These are phyloP conservation scores for Poicephalus meyeri DNA, from an alignment of 2,113 vertebrate genomes.

Conservation along the genomic window DNA sequence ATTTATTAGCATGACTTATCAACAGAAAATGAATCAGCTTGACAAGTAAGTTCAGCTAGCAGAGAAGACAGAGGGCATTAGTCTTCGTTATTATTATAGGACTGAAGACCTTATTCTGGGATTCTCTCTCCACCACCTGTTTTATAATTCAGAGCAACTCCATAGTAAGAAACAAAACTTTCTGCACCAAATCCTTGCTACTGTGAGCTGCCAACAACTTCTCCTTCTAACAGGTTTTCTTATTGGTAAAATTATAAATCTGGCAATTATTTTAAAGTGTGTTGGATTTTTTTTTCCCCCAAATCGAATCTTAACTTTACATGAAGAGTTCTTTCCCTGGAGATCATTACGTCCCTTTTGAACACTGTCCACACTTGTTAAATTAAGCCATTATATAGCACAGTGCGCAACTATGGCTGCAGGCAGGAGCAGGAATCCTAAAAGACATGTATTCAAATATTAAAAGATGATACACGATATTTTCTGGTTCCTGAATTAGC, in stretches of 20 bases:
- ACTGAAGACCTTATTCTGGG: not conserved
- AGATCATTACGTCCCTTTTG: not conserved
- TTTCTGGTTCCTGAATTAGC: slow-evolving; percentile 61
- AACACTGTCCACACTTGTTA: not conserved
- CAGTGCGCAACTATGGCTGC: not conserved
- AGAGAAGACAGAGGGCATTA: fast-evolving
- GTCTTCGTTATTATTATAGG: not conserved
- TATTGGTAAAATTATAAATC: not conserved
- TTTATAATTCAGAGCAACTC: not conserved
- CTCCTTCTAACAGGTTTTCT: not conserved
- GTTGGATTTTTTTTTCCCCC: not conserved
- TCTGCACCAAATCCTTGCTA: not conserved
- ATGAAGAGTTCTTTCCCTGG: not conserved
- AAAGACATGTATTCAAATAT: slow-evolving; percentile 9
- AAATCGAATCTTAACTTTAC: not conserved
- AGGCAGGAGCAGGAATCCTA: slow-evolving; percentile 25
- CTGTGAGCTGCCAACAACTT: not conserved
- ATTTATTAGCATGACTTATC: not conserved
- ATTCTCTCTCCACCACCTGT: not conserved
- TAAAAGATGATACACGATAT: slow-evolving; percentile 44
- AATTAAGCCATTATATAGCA: not conserved
- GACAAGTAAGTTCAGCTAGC: not conserved
- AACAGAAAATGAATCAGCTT: not conserved
- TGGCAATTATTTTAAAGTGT: not conserved
- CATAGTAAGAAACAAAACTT: not conserved